phyloP scores from a whole-genome alignment of 2,113 vertebrate species.

The Brachyhypopomus occidentalis region DNA sequence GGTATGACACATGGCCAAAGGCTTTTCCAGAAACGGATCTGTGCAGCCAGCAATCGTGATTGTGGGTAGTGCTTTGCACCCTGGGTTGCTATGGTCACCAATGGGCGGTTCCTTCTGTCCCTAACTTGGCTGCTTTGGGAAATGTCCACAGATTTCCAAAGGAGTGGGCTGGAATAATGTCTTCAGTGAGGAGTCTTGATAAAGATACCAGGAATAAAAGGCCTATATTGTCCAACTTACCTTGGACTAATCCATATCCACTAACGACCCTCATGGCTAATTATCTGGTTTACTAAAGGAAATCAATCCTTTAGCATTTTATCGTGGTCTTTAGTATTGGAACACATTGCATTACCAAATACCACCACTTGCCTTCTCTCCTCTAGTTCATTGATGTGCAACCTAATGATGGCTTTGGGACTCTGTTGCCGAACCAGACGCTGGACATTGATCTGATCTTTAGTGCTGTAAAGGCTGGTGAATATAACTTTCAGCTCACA shows the following conservation, averaged over 20 bases:
- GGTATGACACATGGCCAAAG: conserved; percentile 7
- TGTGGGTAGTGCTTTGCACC: conserved; percentile 16
- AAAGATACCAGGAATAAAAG: not conserved
- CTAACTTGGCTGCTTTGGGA: not conserved
- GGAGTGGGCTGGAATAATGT: not conserved
- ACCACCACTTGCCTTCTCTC: conserved; percentile 26
- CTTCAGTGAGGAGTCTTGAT: not conserved
- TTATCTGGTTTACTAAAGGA: too few relatives aligned
- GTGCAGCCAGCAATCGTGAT: conserved; percentile 6
- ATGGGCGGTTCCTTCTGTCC: conserved; percentile 30
- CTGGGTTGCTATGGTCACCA: conserved; percentile 9
- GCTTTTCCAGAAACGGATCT: conserved; percentile 19
- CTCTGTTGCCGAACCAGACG: conserved; percentile 84
- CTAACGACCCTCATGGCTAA: too few relatives aligned
- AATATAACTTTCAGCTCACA: conserved; percentile 82
- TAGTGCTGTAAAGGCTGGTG: conserved; percentile 77
- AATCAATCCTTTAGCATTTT: too few relatives aligned
- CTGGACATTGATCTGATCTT: conserved; percentile 84
- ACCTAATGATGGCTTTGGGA: conserved; percentile 86
- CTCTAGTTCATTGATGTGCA: conserved; percentile 86
- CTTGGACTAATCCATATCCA: too few relatives aligned
- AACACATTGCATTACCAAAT: not conserved
- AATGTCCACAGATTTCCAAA: not conserved
- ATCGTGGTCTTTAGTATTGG: not conserved
- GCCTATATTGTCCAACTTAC: not conserved